Evolutionary conservation across 2,797 vertebrate genomes (phyloP).

Genomic region (Cynodonichthys magdalenae): DNA sequence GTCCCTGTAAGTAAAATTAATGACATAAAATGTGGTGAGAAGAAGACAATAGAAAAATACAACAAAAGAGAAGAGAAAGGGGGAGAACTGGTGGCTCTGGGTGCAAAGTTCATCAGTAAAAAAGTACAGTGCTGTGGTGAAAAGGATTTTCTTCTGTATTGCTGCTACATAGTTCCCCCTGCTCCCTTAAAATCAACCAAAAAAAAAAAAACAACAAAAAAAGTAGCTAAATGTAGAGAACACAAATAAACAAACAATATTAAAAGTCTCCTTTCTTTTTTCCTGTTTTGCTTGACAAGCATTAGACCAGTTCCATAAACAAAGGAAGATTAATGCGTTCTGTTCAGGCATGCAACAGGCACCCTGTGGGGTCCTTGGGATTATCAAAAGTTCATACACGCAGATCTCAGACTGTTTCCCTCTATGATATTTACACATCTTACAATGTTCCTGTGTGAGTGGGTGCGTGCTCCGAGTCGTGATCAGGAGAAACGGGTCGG

Average conservation of each 20-base stretch:
- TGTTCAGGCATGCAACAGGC: constrained; percentile 91
- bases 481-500: constrained; percentile 37
- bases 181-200: constrained; percentile 70
- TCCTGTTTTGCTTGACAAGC: constrained; percentile 70
- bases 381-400: constrained; percentile 88
- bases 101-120: constrained; percentile 84
- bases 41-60: constrained; percentile 6
- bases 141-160: constrained; percentile 84
- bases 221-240: constrained; percentile 33
- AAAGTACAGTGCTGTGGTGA: constrained; percentile 86
- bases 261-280: constrained; percentile 69
- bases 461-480: constrained; percentile 54
- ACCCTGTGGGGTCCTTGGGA: constrained; percentile 87
- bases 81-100: constrained; percentile 82
- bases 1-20: constrained; percentile 62
- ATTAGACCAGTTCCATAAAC: constrained; percentile 77
- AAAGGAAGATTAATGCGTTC: constrained; percentile 86
- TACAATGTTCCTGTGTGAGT: constrained; percentile 74
- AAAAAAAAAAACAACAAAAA: constrained; percentile 26
- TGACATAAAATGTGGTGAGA: constrained; percentile 54
- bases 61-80: constrained; percentile 54
- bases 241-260: constrained; percentile 57
- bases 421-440: constrained; percentile 86
- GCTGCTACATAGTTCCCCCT: constrained; percentile 83
- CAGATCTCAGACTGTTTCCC: constrained; percentile 71